Evolutionary conservation across 2,888 invertebrate genomes (phyloP).

Genomic region (Chloroclystis v-ata): DNA sequence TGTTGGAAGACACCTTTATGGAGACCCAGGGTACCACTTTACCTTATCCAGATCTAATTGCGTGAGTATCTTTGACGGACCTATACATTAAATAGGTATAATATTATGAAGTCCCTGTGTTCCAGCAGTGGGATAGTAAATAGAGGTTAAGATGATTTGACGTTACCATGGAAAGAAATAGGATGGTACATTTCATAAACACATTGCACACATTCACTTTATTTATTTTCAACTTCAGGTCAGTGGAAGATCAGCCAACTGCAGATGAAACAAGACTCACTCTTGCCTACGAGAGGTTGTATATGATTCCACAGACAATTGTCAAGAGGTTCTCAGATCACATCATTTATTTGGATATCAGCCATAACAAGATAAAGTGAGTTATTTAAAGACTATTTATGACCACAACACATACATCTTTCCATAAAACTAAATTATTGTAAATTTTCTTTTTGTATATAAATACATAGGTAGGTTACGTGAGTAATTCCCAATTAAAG

Average conservation of each 20-base stretch:
- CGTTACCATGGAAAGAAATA: too few relatives aligned
- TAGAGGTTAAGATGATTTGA: background rate
- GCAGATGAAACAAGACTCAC: conserved; percentile 77
- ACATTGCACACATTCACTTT: too few relatives aligned
- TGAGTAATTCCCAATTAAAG: too few relatives aligned
- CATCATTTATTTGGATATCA: conserved; percentile 83
- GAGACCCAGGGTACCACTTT: conserved; percentile 51
- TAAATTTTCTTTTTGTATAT: too few relatives aligned
- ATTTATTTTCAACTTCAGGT: conserved; percentile 34
- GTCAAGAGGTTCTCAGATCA: conserved; percentile 80
- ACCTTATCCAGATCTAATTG: conserved; percentile 42
- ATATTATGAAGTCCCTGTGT: too few relatives aligned
- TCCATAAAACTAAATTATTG: too few relatives aligned
- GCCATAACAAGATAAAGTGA: conserved; percentile 84
- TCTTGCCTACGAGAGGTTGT: conserved; percentile 83
- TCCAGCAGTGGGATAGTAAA: too few relatives aligned
- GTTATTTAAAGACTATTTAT: background rate
- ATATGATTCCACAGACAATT: conserved; percentile 80
- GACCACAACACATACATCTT: too few relatives aligned
- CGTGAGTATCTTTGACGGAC: conserved; percentile 52
- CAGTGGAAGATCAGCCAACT: conserved; percentile 36
- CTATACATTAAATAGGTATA: too few relatives aligned
- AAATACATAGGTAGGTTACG: too few relatives aligned
- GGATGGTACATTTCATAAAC: background rate
- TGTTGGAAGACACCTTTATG: conserved; percentile 58